Conservation (phyloP, 2,113 vertebrate genomes). For the Cebidichthys violaceus region DNA sequence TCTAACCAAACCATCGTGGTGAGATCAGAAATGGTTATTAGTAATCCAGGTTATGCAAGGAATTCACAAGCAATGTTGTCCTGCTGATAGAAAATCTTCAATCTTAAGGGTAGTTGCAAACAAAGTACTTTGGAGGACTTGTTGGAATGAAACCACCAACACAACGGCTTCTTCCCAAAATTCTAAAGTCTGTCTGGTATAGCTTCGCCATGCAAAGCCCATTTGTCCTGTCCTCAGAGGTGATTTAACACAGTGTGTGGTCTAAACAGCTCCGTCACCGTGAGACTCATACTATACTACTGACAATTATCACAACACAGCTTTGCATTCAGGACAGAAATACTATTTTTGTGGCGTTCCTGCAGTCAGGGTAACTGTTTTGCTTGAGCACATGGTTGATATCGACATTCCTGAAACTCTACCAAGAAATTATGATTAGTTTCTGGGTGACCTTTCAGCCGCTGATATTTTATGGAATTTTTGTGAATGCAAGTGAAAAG, state of each 20-base stretch:
- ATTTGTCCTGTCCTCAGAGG: slow-evolving; percentile 36
- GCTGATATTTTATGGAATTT: background rate
- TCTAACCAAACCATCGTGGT: no score
- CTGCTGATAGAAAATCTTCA: no score
- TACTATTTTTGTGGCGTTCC: background rate
- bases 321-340: slow-evolving; percentile 1
- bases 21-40: no score
- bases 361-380: background rate
- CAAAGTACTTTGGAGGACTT: no score
- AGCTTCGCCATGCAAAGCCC: background rate
- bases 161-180: no score
- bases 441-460: background rate
- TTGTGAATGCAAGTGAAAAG: background rate
- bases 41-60: no score
- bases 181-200: background rate
- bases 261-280: background rate
- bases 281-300: background rate
- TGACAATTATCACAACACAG: slow-evolving; percentile 16
- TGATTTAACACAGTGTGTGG: slow-evolving; percentile 28
- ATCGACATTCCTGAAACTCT: background rate
- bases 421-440: background rate
- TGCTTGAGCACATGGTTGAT: background rate
- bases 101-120: no score
- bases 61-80: no score
- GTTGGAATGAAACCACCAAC: no score